Base-by-base conservation (phyloP, 1,140 invertebrate species). In the Watersipora subatra region DNA sequence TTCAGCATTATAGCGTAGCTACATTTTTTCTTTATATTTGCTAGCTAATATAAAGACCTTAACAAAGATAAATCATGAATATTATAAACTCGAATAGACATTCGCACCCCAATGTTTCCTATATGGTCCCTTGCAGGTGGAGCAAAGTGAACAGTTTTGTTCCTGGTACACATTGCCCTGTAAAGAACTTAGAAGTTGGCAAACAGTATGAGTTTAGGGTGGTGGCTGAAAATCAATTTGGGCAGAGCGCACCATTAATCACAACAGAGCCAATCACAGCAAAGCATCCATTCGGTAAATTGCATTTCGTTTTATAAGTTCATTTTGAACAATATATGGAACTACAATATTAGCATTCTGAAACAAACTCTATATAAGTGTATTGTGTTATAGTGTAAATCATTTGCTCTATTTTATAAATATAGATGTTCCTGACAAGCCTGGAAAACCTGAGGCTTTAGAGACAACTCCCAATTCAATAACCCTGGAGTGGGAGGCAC, bases 181-280 rank as follows among this genome's bases (percentile, higher is more conserved):
- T 97, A 20, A 86, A 92, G 59, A 97, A 97, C 77, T 81, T 99
- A 27, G 87, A 86, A 1, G 87, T 96, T 24, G 93, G 92, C 34
- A 86, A 86, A 68, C 87, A 91, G 29, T 99, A 99, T 77, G 94
- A 99, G 70, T 99, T 99, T 86, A 85, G 94, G 66, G 94, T 99
- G 1, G 89, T 93, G 84, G 95, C 95, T 63, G 95, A 98, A 79
- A 99, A 99, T 80, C 87, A 92, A 73, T 93, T 96, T 73, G 96
- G 95, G 46, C 87, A 89, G 65, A 95, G 93, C 27, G 94, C 98
- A 69, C 92, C 93, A 3, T 88, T 88, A 12, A 85, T 85, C 29
- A 95, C 92, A 0, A 85, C 84, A 20, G 90, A 94, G 76, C 89
- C 92, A 15, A 91, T 97, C 70, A 86, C 86, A 68, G 93, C 93